A percentile compares a stretch with the other conserved stretches of the same genome.
phyloP scores from a whole-genome alignment of 2,797 vertebrate genomes.

The Notolabrus celidotus region DNA sequence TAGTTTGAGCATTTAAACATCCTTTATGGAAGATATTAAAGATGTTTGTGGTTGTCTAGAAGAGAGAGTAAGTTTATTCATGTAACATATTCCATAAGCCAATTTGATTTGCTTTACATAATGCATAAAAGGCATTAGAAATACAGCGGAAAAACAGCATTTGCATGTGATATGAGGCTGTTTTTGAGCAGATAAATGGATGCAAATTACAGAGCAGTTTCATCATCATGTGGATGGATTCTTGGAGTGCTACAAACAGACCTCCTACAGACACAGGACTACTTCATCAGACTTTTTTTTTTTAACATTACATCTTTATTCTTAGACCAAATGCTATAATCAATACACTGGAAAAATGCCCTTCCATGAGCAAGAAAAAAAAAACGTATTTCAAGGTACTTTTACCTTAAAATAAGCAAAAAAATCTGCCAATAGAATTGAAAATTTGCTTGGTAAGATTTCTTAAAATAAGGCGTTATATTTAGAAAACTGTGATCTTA shows the following conservation, averaged over 20 bases:
- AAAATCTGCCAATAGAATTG: no score
- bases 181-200: slow-evolving; percentile 12
- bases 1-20: background rate
- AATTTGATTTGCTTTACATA: background rate
- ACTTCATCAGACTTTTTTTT: background rate
- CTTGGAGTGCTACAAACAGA: background rate
- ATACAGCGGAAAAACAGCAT: background rate
- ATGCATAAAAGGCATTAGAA: background rate
- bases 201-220: slow-evolving; percentile 10
- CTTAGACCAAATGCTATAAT: no score
- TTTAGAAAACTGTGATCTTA: no score
- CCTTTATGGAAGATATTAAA: background rate
- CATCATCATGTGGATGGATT: slow-evolving; percentile 9
- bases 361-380: no score
- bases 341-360: no score
- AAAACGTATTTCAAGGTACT: no score
- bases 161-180: slow-evolving; percentile 40
- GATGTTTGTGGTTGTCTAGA: slow-evolving; percentile 2
- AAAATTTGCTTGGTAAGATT: no score
- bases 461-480: no score
- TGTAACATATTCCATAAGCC: background rate
- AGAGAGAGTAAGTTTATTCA: background rate
- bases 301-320: no score
- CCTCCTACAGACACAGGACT: background rate
- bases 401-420: no score